A percentile compares a stretch with the other conserved stretches of the same genome.
Conservation (phyloP, 2,113 vertebrate species). For the Forbesichthys agassizii region DNA sequence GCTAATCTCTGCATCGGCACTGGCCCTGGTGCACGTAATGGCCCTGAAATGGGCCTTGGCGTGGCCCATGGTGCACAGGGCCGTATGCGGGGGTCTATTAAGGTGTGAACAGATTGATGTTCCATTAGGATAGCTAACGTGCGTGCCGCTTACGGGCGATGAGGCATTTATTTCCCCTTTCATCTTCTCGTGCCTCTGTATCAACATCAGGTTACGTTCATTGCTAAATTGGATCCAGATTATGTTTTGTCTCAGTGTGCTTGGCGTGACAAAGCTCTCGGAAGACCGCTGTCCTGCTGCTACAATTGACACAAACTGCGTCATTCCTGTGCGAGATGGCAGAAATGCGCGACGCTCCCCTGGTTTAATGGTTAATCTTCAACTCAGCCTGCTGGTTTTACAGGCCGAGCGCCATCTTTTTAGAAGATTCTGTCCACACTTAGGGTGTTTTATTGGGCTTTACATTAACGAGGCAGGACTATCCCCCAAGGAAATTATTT, state of each 20-base stretch:
- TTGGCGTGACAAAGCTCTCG: neutral
- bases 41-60: constrained; percentile 5
- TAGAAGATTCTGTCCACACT: constrained; percentile 2
- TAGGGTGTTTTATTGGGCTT: constrained; percentile 25
- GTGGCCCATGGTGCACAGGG: constrained; percentile 22
- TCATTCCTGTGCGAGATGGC: constrained; percentile 6
- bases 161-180: constrained; percentile 40
- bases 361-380: constrained; percentile 24
- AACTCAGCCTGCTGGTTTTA: constrained; percentile 27
- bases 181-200: constrained; percentile 25
- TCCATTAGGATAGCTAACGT: constrained; percentile 32
- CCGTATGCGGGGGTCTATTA: neutral
- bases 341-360: constrained; percentile 16
- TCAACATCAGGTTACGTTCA: neutral
- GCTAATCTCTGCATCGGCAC: constrained; percentile 5
- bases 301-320: no score
- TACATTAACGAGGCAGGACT: constrained; percentile 28
- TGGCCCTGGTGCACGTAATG: constrained; percentile 16
- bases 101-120: constrained; percentile 27
- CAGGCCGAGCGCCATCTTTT: constrained; percentile 20
- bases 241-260: constrained; percentile 26
- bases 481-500: constrained; percentile 10
- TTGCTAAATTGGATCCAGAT: constrained; percentile 9
- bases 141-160: constrained; percentile 35
- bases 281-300: no score